A percentile compares a stretch with the other conserved stretches of the same genome.
Conservation (phyloP, 2,797 vertebrate species). For the Enteromius trimaculatus region DNA sequence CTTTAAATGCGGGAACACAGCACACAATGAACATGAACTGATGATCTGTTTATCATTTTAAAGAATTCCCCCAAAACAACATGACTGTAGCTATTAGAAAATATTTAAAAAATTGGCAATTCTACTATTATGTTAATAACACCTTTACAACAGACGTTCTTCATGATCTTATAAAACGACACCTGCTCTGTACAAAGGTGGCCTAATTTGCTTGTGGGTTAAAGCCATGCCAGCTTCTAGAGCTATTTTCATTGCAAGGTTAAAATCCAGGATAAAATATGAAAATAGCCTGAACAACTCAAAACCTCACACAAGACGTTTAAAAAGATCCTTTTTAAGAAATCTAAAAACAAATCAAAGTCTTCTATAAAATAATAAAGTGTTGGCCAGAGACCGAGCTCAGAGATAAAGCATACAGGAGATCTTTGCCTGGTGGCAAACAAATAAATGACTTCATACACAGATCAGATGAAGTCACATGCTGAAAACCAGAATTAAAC, state of each 20-base stretch:
- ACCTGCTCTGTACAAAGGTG: neutral
- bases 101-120: neutral
- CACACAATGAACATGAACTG: neutral
- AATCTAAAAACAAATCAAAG: neutral
- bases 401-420: neutral
- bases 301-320: neutral
- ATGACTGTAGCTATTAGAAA: neutral
- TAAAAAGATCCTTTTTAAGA: neutral
- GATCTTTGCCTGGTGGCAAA: neutral
- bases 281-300: neutral
- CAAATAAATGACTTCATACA: neutral
- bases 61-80: neutral
- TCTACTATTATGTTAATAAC: neutral
- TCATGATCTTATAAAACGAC: neutral
- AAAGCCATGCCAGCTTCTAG: neutral
- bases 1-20: neutral
- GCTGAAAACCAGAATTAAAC: neutral
- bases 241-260: neutral
- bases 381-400: neutral
- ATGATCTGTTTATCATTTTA: neutral
- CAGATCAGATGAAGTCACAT: neutral
- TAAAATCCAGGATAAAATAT: constrained; percentile 13
- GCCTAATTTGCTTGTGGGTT: neutral
- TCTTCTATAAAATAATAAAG: no score
- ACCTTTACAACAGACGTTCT: neutral